Conservation (phyloP, 2,113 vertebrate species). For the Erpornis zantholeuca region DNA sequence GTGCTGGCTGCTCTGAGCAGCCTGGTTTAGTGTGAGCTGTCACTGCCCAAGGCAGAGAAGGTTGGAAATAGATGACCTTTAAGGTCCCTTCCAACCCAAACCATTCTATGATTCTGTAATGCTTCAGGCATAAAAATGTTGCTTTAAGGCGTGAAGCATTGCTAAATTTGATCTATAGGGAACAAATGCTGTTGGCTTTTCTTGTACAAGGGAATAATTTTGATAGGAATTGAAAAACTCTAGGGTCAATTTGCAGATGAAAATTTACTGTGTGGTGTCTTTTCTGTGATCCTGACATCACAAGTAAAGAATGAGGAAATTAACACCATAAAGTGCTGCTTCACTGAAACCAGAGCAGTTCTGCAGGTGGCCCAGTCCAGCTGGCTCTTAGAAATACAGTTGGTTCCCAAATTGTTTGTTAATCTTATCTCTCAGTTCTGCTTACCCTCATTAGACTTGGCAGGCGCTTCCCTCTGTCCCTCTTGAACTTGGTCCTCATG, state of each 20-base stretch:
- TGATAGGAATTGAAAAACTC: background rate
- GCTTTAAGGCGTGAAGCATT: background rate
- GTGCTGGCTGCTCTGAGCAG: background rate
- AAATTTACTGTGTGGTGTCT: background rate
- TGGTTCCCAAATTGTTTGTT: background rate
- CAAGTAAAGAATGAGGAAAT: background rate
- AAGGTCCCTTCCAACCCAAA: background rate
- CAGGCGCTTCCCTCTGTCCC: rapidly evolving
- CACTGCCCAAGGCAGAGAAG: background rate
- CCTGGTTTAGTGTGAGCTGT: background rate
- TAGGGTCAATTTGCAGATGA: background rate
- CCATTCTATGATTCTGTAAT: background rate
- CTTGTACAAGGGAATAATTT: background rate
- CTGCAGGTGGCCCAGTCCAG: background rate
- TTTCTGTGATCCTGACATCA: background rate
- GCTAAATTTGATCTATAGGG: background rate
- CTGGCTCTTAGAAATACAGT: background rate
- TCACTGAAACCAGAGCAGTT: background rate
- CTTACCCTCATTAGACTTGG: background rate
- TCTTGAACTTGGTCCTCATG: background rate
- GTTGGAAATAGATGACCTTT: background rate
- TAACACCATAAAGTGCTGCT: background rate
- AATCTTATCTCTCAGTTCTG: background rate
- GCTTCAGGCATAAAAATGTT: background rate
- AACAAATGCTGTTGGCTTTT: background rate